Conservation (phyloP, 2,797 vertebrate species). For the Todus mexicanus region DNA sequence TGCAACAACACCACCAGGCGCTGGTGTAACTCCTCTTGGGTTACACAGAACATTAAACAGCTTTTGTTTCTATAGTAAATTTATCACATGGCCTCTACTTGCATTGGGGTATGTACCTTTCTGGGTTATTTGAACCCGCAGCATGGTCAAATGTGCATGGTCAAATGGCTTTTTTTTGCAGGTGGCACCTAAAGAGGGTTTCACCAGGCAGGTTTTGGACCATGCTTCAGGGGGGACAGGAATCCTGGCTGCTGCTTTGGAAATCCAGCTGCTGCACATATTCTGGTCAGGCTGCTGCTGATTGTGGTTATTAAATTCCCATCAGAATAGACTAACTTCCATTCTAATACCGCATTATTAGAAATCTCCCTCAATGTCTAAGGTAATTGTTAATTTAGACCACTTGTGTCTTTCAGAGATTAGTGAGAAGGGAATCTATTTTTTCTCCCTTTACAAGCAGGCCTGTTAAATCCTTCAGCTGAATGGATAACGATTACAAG, state of each 20-base stretch:
- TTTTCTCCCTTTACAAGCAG: constrained; percentile 4
- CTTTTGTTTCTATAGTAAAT: neutral
- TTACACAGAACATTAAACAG: neutral
- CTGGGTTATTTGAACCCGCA: neutral
- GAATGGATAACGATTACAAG: constrained; percentile 51
- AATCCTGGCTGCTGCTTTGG: neutral
- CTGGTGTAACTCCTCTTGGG: neutral
- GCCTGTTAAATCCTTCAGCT: constrained; percentile 18
- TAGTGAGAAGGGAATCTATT: neutral
- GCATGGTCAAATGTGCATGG: fast-evolving
- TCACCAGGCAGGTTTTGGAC: fast-evolving
- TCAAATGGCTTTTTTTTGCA: no score
- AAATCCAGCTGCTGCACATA: neutral
- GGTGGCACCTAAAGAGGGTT: neutral
- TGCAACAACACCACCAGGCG: neutral
- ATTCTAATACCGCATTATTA: neutral
- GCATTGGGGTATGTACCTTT: neutral
- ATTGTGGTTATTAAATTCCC: neutral
- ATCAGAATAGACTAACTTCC: neutral
- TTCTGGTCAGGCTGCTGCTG: neutral
- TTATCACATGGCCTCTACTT: neutral
- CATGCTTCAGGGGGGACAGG: neutral
- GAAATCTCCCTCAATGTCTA: constrained; percentile 5
- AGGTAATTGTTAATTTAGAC: constrained; percentile 37
- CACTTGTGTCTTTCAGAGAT: constrained; percentile 15